Evolutionary conservation across 2,888 invertebrate genomes (phyloP).

Genomic region (Agrotis segetum): DNA sequence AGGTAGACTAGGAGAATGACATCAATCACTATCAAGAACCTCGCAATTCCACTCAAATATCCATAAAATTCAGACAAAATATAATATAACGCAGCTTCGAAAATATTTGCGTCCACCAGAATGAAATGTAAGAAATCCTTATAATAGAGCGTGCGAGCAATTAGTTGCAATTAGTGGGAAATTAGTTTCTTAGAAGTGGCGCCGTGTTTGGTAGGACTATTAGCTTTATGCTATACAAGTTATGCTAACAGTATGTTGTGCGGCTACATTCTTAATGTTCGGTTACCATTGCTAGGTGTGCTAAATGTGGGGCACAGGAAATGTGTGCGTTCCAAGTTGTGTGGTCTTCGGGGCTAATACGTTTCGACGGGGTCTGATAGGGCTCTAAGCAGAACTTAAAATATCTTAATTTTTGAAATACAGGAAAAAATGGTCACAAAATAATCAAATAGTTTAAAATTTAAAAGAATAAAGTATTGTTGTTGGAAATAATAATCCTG

Average conservation of each 20-base stretch:
- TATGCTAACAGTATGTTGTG: conserved; percentile 20
- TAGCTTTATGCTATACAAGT: conserved; percentile 32
- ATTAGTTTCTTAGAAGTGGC: conserved; percentile 70
- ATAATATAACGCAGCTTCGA: conserved; percentile 9
- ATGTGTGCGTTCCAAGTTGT: conserved; percentile 3
- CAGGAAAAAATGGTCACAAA: too few species aligned
- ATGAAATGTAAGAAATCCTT: conserved; percentile 26
- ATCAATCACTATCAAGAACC: too few species aligned
- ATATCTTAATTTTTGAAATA: too few species aligned
- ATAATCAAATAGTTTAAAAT: too few species aligned
- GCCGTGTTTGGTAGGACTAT: conserved; percentile 76
- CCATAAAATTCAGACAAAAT: conserved; percentile 13
- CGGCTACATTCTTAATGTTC: conserved; percentile 28
- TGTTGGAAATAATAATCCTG: too few species aligned
- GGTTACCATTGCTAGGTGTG: conserved; percentile 35
- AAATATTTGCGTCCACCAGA: conserved; percentile 26
- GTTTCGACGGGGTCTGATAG: too few species aligned
- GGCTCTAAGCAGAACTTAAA: too few species aligned
- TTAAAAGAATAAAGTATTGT: too few species aligned
- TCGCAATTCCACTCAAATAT: not conserved
- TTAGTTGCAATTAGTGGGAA: conserved; percentile 77
- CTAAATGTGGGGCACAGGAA: conserved; percentile 4
- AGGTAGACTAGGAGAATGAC: too few species aligned
- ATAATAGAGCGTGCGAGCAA: conserved; percentile 69
- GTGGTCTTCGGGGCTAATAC: not conserved